phyloP scores from a whole-genome alignment of 2,113 vertebrate species.

The Neodon shergylaensis region DNA sequence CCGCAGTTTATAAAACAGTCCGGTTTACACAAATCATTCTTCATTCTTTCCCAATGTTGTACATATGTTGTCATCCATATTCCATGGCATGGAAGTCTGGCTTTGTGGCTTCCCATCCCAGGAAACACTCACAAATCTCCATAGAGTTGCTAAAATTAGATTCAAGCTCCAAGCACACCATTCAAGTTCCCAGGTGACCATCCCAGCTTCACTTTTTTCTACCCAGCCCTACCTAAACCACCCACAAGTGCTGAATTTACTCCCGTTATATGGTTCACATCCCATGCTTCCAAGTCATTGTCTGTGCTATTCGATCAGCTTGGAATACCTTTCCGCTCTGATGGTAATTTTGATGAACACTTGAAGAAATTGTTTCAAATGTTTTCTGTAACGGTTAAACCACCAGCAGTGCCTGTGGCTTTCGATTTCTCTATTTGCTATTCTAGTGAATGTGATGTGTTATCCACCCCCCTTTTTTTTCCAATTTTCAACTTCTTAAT shows the following conservation, averaged over 20 bases:
- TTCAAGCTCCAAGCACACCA: neutral
- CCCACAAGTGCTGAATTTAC: neutral
- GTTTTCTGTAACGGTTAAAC: conserved; percentile 30
- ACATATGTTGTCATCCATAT: neutral
- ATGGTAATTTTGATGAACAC: conserved; percentile 30
- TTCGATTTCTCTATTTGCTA: conserved; percentile 8
- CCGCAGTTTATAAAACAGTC: neutral
- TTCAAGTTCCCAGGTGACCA: neutral
- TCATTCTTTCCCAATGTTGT: conserved; percentile 11
- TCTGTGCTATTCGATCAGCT: neutral
- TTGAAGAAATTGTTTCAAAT: conserved; percentile 46
- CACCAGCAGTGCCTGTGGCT: neutral
- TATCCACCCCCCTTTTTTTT: neutral
- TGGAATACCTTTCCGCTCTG: conserved; percentile 18
- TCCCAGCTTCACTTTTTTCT: neutral
- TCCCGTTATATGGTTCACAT: neutral
- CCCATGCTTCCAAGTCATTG: neutral
- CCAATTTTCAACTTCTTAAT: conserved; percentile 44
- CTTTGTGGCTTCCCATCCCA: neutral
- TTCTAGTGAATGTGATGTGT: conserved; percentile 12
- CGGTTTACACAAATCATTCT: neutral
- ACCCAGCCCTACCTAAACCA: neutral
- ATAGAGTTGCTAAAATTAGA: neutral
- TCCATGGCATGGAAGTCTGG: conserved; percentile 34
- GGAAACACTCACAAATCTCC: neutral